Evolutionary conservation across 2,888 invertebrate species (phyloP), one percentile per base, ranked within the genome.

Genomic region (Cryptocephalus primarius): DNA sequence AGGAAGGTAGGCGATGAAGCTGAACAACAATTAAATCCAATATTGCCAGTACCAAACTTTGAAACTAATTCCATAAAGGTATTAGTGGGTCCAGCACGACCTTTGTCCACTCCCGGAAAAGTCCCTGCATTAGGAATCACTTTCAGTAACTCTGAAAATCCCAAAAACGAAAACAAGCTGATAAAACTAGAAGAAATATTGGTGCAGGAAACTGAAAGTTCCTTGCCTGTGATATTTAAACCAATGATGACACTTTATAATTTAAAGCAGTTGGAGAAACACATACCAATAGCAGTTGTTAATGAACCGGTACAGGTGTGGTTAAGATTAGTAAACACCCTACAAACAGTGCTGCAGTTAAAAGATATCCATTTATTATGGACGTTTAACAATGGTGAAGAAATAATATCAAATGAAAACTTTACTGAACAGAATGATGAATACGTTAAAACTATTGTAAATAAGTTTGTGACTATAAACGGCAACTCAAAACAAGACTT

Each of bases 231-330:
- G 73, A 78, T 85, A 52, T 89, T 89, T 66, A 85, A 84, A 61
- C 89, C 91, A 1, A 80, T 83, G 1, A 72, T 84, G 32, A 83
- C 85, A 53, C 72, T 91, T 44, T 85, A 86, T 63, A 83, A 80
- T 1, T 75, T 77, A 53, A 74, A 74, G 47, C 80, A 80, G 47
- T 80, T 85, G 51, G 81, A 80, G 55, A 72, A 70, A 41, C 70
- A 72, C 42, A 79, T 78, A 60, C 86, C 90, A 2, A 71, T 83
- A 14, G 83, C 83, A 9, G 80, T 88, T 42, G 77, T 87, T 56
- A 83, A 84, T 65, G 93, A 94, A 67, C 85, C 87, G 1, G 82
- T 93, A 45, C 83, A 84, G 67, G 75, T 93, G 45, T 82, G 83
- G 38, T 74, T 93, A 31, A 78, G 80, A 44, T 72, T 94, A 52